Evolutionary conservation across 2,113 vertebrate species (phyloP).

Genomic region (Esox niger): DNA sequence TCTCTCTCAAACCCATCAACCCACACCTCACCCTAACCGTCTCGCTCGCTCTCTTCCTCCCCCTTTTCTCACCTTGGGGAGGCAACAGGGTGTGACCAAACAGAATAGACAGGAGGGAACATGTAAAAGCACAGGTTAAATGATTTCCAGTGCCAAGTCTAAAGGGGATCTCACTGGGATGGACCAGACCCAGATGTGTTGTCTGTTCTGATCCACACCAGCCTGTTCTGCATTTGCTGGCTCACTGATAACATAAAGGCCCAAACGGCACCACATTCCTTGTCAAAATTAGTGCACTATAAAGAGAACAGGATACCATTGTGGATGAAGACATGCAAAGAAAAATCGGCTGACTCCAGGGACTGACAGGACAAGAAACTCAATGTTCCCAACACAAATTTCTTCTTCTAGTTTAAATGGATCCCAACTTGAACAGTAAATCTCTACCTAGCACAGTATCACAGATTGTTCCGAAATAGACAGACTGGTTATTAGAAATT

Average conservation of each 20-base stretch:
- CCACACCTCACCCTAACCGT: not conserved
- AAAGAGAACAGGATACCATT: no score
- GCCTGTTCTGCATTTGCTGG: not conserved
- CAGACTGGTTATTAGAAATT: no score
- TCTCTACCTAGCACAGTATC: no score
- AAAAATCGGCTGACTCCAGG: no score
- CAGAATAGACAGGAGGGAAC: not conserved
- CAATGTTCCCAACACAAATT: no score
- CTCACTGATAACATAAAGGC: not conserved
- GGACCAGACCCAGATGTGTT: slow-evolving; percentile 32
- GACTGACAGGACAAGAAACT: no score
- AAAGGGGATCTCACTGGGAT: slow-evolving; percentile 49
- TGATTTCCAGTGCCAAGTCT: slow-evolving; percentile 64
- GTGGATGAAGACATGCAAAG: no score
- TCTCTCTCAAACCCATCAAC: not conserved
- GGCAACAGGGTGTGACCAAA: no score
- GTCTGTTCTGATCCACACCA: not conserved
- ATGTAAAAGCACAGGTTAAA: slow-evolving; percentile 26
- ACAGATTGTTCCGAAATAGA: no score
- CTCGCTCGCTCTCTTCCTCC: not conserved
- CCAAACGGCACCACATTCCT: not conserved
- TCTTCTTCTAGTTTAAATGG: no score
- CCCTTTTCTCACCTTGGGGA: not conserved
- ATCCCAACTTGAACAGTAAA: no score
- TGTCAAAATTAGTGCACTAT: no score